phyloP scores from a whole-genome alignment of 1,140 invertebrate genomes.

The Drosophila bocqueti region DNA sequence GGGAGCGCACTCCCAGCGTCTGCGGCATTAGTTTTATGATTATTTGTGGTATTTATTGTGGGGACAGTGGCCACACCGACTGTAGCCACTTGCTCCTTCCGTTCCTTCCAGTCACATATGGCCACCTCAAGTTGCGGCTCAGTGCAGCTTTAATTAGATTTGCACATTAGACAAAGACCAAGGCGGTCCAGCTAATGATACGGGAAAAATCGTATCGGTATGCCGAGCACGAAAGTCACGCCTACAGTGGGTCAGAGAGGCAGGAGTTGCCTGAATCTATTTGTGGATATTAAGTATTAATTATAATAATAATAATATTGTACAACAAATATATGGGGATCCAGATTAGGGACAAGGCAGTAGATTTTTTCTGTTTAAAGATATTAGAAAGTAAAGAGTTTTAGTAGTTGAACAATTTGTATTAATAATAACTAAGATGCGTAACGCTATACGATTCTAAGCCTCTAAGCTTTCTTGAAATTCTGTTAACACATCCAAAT shows the following conservation, averaged over 20 bases:
- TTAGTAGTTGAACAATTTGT: too few relatives aligned
- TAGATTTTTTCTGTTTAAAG: too few relatives aligned
- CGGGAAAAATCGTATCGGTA: conserved; percentile 40
- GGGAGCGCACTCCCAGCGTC: conserved; percentile 36
- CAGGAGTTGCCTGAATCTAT: too few relatives aligned
- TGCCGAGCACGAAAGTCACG: conserved; percentile 50
- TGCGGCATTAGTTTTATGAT: conserved; percentile 81
- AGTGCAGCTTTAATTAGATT: conserved; percentile 78
- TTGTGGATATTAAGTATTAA: neutral
- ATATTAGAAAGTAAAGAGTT: too few relatives aligned
- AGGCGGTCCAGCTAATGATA: conserved; percentile 65
- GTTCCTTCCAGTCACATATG: conserved; percentile 47
- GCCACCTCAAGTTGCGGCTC: conserved; percentile 41
- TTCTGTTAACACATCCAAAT: too few relatives aligned
- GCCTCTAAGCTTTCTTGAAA: too few relatives aligned
- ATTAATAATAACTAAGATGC: neutral
- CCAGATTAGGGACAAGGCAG: neutral
- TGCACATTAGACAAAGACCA: conserved; percentile 62
- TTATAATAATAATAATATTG: neutral
- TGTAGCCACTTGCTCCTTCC: conserved; percentile 34
- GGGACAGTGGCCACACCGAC: conserved; percentile 46
- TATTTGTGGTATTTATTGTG: conserved; percentile 78
- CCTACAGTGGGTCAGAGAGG: conserved; percentile 13
- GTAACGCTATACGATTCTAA: neutral
- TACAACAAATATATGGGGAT: neutral